Evolutionary conservation across 2,113 vertebrate genomes (phyloP).

Genomic region (Gila orcuttii): DNA sequence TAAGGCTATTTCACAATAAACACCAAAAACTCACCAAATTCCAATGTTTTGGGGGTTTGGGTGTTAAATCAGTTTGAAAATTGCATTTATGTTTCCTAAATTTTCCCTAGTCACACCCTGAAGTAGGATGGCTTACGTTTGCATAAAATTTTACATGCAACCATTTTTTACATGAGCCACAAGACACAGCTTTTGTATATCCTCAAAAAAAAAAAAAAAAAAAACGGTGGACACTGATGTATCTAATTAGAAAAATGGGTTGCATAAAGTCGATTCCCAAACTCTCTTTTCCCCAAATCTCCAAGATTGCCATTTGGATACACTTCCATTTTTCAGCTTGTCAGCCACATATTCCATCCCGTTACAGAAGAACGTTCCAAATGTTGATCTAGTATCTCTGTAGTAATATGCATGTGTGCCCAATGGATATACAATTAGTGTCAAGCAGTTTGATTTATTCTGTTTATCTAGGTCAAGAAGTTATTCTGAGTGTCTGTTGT

Average conservation of each 20-base stretch:
- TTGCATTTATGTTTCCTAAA: neutral
- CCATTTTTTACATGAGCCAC: neutral
- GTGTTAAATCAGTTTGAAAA: neutral
- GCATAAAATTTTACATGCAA: neutral
- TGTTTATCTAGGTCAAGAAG: neutral
- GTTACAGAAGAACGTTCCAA: neutral
- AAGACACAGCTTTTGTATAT: neutral
- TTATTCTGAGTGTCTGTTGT: neutral
- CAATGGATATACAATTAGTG: slow-evolving; percentile 30
- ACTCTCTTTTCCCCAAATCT: slow-evolving; percentile 3
- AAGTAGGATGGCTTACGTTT: neutral
- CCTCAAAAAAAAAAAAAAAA: neutral
- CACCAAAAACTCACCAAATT: neutral
- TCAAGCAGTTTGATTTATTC: slow-evolving; percentile 20
- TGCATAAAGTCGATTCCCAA: neutral
- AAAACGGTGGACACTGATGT: neutral
- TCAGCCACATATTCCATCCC: neutral
- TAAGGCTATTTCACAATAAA: neutral
- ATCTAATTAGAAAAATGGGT: neutral
- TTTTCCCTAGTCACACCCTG: slow-evolving; percentile 24
- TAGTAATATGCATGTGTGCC: slow-evolving; percentile 23
- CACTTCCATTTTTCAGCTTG: slow-evolving; percentile 9
- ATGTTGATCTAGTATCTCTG: slow-evolving; percentile 17
- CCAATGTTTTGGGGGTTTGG: neutral
- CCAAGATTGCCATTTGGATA: neutral